Base-by-base conservation (phyloP, 2,113 vertebrate genomes). In the Centrocercus urophasianus region DNA sequence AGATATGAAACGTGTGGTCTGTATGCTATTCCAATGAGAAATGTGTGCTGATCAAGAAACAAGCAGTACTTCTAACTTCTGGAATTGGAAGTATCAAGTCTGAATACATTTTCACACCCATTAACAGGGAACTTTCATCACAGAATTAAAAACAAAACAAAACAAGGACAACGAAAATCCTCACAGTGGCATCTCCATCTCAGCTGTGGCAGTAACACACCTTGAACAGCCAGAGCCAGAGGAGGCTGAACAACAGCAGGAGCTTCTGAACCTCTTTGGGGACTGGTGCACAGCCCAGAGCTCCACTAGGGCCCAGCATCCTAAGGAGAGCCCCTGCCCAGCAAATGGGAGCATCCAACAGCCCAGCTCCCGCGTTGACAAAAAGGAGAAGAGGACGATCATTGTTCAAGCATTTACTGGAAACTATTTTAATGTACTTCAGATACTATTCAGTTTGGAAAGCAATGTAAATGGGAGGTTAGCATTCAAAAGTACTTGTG, bases 1-100 rank as follows among this genome's bases (percentile, higher is more conserved):
- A 0, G 43, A 64, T 74, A 40, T 13, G 21, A 24, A 72, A 34
- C 7, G 6, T 25, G 0, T 0, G 12, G 27, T 18, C 25, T 3
- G 0, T 28, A 13, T 60, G 12, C 27, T 69, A 10, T 42, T 8
- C 59, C 2, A 5, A 25, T 16, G 45, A 76, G 54, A 69, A 86
- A 60, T 5, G 1, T 18, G 22, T 7, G 27, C 65, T 1, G 0
- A 3, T 45, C 61, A 38, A 40, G 61, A 82, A 50, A 90, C 57
- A 90, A 84, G 63, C 40, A 34, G n/a, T 12, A n/a, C 65, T 72
- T 94, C 70, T 87, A 63, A 59, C 71, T 80, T 19, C 79, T 32
- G 43, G 75, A 87, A 56, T 54, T 85, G 85, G 76, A 32, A 66
- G 71, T 30, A 66, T 3, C 4, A 79, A 79, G 69, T 57, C 69